phyloP scores from a whole-genome alignment of 2,113 vertebrate genomes.

The Castor canadensis region DNA sequence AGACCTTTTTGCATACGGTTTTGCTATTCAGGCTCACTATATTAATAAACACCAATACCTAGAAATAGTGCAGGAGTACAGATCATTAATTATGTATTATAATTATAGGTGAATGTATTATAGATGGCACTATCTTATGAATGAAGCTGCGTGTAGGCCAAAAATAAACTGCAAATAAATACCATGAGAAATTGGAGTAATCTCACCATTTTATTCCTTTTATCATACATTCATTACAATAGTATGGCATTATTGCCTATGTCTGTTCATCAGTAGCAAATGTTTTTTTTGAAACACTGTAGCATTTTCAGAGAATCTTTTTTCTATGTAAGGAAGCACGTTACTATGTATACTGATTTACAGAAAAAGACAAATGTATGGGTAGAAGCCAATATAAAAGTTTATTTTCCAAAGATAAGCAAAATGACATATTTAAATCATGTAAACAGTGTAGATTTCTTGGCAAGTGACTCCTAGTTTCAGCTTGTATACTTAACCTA shows the following conservation, averaged over 20 bases:
- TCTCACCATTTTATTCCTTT: neutral
- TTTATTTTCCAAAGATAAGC: slow-evolving; percentile 47
- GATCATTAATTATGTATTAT: no score
- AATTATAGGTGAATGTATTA: no score
- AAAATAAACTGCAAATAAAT: neutral
- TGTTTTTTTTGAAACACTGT: neutral
- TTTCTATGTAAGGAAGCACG: neutral
- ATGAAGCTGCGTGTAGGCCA: neutral
- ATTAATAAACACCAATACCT: neutral
- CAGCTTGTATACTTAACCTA: slow-evolving; percentile 27
- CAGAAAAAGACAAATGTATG: neutral
- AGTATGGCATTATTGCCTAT: neutral
- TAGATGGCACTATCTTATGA: neutral
- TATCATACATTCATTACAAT: neutral
- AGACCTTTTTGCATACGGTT: neutral
- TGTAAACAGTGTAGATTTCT: neutral
- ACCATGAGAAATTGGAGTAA: neutral
- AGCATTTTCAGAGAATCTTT: neutral
- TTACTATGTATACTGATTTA: neutral
- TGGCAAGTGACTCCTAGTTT: slow-evolving; percentile 43
- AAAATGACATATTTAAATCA: slow-evolving; percentile 48
- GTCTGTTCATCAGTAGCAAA: neutral
- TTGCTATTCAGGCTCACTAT: neutral
- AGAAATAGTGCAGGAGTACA: neutral
- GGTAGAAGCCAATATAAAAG: slow-evolving; percentile 8